These are phyloP conservation scores for Tympanoctomys barrerae DNA, from an alignment of 2,797 vertebrate genomes.

Conservation along the genomic window DNA sequence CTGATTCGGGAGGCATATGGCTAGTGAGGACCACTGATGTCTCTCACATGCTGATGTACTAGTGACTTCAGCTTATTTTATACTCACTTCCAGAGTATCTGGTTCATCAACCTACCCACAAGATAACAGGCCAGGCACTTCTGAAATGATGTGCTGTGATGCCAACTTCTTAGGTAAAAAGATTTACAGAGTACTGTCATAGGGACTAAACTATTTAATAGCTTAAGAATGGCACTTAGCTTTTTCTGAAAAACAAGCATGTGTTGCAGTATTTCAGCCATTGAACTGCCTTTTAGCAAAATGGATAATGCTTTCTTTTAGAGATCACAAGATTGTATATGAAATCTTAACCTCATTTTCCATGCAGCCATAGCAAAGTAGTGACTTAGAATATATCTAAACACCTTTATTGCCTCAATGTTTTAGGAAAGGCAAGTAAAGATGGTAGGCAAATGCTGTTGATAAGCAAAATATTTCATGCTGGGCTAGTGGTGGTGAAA, in stretches of 20 bases:
- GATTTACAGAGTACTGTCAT: not conserved
- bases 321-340: not conserved
- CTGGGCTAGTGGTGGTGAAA: not conserved
- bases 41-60: no score
- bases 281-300: not conserved
- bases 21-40: not conserved
- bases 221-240: not conserved
- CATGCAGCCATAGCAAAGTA: not conserved
- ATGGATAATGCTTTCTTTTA: not conserved
- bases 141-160: not conserved
- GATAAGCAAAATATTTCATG: not conserved
- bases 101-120: no score
- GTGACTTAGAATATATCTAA: not conserved
- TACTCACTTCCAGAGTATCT: not conserved
- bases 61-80: not conserved
- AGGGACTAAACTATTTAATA: not conserved
- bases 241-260: not conserved
- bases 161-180: not conserved
- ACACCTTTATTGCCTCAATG: not conserved
- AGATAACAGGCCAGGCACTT: not conserved
- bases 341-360: not conserved
- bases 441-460: no score
- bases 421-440: not conserved
- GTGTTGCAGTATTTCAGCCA: not conserved
- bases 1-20: accelerated